These are phyloP conservation scores for Lycaena phlaeas DNA, from an alignment of 2,888 invertebrate species.

Conservation along the genomic window DNA sequence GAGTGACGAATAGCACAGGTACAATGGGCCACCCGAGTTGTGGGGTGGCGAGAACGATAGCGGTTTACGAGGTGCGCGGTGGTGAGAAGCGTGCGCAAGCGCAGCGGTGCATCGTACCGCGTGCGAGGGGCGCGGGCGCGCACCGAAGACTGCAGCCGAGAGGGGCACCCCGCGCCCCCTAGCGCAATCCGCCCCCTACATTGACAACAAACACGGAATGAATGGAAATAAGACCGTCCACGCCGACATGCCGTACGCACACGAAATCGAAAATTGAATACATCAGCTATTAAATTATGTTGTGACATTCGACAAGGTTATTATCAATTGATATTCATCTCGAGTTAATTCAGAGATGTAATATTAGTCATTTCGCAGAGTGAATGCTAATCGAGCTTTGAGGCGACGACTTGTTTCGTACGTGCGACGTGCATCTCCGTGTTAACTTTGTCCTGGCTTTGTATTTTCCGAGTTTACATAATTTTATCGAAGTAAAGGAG, in stretches of 20 bases:
- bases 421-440: no score
- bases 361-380: background rate
- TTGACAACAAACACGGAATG: slow-evolving; percentile 59
- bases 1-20: slow-evolving; percentile 23
- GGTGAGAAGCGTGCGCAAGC: slow-evolving; percentile 18
- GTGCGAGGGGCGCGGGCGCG: slow-evolving; percentile 46
- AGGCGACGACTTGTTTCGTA: no score
- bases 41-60: slow-evolving; percentile 9
- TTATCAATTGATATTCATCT: background rate
- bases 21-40: slow-evolving; percentile 8
- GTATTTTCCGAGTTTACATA: no score
- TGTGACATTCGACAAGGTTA: background rate
- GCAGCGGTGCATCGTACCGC: slow-evolving; percentile 32
- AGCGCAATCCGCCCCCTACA: slow-evolving; percentile 41
- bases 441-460: no score
- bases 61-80: slow-evolving; percentile 11
- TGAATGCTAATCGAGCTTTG: background rate
- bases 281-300: background rate
- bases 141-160: slow-evolving; percentile 41
- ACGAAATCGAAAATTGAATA: background rate
- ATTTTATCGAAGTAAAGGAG: no score
- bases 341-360: background rate
- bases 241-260: slow-evolving; percentile 25
- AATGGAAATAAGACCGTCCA: slow-evolving; percentile 52
- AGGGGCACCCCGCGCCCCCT: slow-evolving; percentile 33